These are phyloP conservation scores for Synergus umbraculus DNA, from an alignment of 2,888 invertebrate species.

Conservation along the genomic window DNA sequence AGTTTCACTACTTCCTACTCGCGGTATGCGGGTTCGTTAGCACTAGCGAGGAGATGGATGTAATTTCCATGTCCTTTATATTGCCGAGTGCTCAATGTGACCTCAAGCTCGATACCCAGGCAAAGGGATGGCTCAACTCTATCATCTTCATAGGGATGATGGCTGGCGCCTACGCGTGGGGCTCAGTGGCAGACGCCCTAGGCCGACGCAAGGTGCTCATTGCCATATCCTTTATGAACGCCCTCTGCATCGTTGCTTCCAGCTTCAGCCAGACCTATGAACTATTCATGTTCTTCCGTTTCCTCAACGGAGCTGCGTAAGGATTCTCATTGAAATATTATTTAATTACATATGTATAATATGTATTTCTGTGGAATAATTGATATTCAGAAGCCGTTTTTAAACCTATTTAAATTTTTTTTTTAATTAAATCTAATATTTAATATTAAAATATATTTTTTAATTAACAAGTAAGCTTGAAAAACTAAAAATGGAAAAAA, in stretches of 20 bases:
- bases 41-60: conserved; percentile 97
- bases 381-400: too few species aligned
- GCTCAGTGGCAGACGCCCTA: conserved; percentile 91
- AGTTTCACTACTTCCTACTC: conserved; percentile 93
- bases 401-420: too few species aligned
- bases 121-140: conserved; percentile 90
- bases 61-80: conserved; percentile 96
- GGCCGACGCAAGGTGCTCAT: conserved; percentile 93
- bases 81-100: conserved; percentile 96
- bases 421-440: too few species aligned
- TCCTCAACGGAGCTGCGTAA: conserved; percentile 96
- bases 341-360: too few species aligned
- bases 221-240: conserved; percentile 93
- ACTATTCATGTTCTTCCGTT: conserved; percentile 93
- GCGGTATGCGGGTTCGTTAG: conserved; percentile 96
- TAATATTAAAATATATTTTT: too few species aligned
- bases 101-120: conserved; percentile 89
- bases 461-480: too few species aligned
- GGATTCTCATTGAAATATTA: conserved; percentile 75
- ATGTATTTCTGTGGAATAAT: too few species aligned
- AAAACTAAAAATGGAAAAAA: too few species aligned
- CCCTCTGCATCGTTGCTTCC: conserved; percentile 92
- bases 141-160: conserved; percentile 95
- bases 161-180: conserved; percentile 96
- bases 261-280: conserved; percentile 93